Base-by-base conservation (phyloP, 2,888 invertebrate genomes). In the Nasonia oneida region DNA sequence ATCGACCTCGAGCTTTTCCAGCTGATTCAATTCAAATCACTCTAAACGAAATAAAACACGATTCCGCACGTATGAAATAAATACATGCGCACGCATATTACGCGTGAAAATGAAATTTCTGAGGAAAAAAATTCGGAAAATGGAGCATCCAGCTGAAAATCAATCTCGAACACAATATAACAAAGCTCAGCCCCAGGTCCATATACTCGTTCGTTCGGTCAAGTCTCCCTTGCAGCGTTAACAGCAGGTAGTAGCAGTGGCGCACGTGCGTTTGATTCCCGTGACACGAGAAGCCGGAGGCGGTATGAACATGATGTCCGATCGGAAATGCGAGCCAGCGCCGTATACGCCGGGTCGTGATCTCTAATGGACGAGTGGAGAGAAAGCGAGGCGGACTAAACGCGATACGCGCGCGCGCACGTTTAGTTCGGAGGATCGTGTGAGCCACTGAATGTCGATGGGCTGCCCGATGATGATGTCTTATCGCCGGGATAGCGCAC, bases 201-300 rank as follows among this genome's bases (percentile, higher is more conserved):
- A 57, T n/a, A 57, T 57, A 29, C 29, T 57, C 57, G 57, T 57
- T 57, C 8, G 57, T 57, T 5, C 57, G n/a, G 57, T 57, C 57
- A 1, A 57, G 57, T n/a, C n/a, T 57, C n/a, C 18, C 57, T 57
- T 12, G 64, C 29, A 57, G n/a, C n/a, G 57, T 57, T 18, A 57
- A 57, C 29, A 57, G 57, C 6, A 29, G 64, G 64, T 29, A 3
- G 64, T 5, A 12, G 6, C n/a, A 29, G 23, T 0, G 6, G 61
- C 12, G 64, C 64, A 64, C 64, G 64, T 64, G 64, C 64, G 64
- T 64, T 64, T 64, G 64, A 64, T 64, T 12, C 64, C 64, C 64
- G 64, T 64, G 64, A 64, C 29, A 29, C 10, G 29, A 23, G 29
- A 29, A 23, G 64, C 64, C 29, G 64, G 29, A 64, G 57, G 57